phyloP scores from a whole-genome alignment of 2,797 vertebrate species.

The Rhabdomys pumilio region DNA sequence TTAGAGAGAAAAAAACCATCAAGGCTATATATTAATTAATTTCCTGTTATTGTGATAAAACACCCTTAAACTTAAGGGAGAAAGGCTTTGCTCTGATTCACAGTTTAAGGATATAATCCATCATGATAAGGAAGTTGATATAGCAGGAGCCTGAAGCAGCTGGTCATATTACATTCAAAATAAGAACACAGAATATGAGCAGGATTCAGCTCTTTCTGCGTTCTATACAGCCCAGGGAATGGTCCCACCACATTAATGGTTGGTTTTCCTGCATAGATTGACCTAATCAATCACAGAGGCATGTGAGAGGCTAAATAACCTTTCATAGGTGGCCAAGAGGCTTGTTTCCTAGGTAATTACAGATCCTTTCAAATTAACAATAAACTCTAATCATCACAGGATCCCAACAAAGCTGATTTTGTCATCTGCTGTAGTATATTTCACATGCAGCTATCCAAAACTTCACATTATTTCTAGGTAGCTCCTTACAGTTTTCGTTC shows the following conservation, averaged over 20 bases:
- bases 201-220: neutral
- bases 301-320: neutral
- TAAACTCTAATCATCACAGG: neutral
- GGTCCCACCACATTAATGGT: neutral
- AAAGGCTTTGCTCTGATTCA: neutral
- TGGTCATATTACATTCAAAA: neutral
- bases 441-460: neutral
- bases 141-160: neutral
- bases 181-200: neutral
- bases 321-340: neutral
- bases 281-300: neutral
- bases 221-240: neutral
- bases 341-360: neutral
- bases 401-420: neutral
- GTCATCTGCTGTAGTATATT: neutral
- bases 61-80: neutral
- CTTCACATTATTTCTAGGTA: neutral
- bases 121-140: neutral
- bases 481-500: accelerated
- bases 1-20: neutral
- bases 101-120: neutral
- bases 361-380: neutral
- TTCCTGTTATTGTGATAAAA: neutral
- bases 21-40: neutral
- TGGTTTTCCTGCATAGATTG: neutral